These are phyloP conservation scores for Rhamnusium bicolor DNA, from an alignment of 2,888 invertebrate genomes.

Conservation along the genomic window DNA sequence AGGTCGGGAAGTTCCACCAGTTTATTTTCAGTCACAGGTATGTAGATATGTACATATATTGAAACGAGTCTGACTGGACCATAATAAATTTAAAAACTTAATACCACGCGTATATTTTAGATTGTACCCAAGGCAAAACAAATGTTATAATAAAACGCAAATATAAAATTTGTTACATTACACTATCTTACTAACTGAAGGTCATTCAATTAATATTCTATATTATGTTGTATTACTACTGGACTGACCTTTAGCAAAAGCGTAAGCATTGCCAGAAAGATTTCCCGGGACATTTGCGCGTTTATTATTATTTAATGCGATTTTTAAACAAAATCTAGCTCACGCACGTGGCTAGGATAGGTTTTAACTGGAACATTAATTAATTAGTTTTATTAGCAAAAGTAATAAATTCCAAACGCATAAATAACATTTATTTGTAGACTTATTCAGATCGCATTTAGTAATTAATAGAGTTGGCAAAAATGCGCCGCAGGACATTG, in stretches of 20 bases:
- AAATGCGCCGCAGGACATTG: no score
- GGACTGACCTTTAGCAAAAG: conserved; percentile 13
- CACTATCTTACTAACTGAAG: conserved; percentile 10
- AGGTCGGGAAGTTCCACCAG: no score
- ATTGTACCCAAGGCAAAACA: conserved; percentile 8
- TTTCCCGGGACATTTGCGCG: conserved; percentile 12
- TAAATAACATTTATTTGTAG: no score
- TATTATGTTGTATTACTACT: not conserved
- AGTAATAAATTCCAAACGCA: no score
- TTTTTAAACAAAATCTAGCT: not conserved
- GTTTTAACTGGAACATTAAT: no score
- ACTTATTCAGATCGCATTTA: no score
- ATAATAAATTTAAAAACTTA: not conserved
- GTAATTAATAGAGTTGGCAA: no score
- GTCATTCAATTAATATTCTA: conserved; percentile 11
- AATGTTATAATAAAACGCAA: not conserved
- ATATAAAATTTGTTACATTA: conserved; percentile 19
- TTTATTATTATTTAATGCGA: not conserved
- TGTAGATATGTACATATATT: no score
- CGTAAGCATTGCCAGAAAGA: not conserved
- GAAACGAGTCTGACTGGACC: not conserved
- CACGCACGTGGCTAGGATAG: not conserved
- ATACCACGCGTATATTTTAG: not conserved
- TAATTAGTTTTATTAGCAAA: no score
- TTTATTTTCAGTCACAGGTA: no score